Evolutionary conservation across 2,113 vertebrate species (phyloP).

Genomic region (Halichoerus grypus): DNA sequence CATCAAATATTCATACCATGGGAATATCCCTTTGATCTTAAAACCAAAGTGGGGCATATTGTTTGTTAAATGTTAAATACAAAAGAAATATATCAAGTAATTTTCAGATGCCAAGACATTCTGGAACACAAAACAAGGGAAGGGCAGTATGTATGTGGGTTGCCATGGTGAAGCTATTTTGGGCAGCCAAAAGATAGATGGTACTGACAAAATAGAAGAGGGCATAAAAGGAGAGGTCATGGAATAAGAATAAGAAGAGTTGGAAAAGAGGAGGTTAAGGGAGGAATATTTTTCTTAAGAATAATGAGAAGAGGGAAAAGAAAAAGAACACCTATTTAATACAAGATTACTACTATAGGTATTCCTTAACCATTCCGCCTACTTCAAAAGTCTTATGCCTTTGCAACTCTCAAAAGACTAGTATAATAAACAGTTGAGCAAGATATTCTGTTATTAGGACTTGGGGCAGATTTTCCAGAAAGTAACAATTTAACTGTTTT

Average conservation of each 20-base stretch:
- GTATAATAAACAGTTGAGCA: background rate
- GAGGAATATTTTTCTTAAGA: background rate
- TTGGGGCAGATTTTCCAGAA: background rate
- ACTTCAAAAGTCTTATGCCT: background rate
- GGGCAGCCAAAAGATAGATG: background rate
- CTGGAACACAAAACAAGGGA: background rate
- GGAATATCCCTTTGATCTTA: background rate
- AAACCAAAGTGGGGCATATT: background rate
- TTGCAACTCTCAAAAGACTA: background rate
- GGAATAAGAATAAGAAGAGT: background rate
- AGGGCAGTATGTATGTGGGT: background rate
- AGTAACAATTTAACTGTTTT: background rate
- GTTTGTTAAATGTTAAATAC: slow-evolving; percentile 3
- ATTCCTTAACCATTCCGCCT: background rate
- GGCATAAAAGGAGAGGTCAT: background rate
- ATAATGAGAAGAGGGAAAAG: background rate
- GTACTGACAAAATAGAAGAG: background rate
- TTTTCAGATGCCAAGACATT: background rate
- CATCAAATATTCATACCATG: background rate
- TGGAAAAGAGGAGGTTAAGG: background rate
- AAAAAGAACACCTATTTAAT: background rate
- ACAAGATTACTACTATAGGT: background rate
- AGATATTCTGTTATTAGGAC: background rate
- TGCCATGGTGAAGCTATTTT: background rate
- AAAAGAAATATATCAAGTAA: background rate